Evolutionary conservation across 2,797 vertebrate species (phyloP).

Genomic region (Pseudocheirus occidentalis): DNA sequence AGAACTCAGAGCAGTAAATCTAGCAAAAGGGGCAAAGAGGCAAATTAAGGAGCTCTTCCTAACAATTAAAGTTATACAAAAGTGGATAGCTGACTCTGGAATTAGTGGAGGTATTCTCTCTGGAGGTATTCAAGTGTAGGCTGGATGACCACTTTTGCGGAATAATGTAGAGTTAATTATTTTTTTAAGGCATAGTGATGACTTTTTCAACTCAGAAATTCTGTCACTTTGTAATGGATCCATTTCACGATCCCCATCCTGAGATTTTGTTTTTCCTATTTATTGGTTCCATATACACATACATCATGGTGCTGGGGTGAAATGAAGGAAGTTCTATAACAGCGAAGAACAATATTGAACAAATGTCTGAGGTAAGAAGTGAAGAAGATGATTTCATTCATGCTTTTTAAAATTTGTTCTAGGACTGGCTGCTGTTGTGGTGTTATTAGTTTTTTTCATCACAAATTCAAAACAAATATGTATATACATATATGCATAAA

Average conservation of each 20-base stretch:
- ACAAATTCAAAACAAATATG: neutral
- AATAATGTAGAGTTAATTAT: neutral
- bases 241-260: neutral
- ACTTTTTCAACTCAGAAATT: neutral
- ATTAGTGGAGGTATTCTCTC: neutral
- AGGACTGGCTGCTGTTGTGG: neutral
- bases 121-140: neutral
- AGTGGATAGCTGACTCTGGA: neutral
- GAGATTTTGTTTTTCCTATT: neutral
- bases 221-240: neutral
- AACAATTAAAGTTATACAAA: neutral
- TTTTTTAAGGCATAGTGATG: neutral
- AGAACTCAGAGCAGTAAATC: neutral
- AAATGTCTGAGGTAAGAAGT: neutral
- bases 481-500: neutral
- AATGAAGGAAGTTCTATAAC: neutral
- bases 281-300: neutral
- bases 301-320: neutral
- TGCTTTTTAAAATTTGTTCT: no score
- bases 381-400: neutral
- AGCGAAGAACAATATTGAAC: neutral
- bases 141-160: neutral
- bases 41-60: neutral
- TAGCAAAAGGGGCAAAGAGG: neutral
- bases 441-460: constrained; percentile 37